A percentile compares a stretch with the other conserved stretches of the same genome.
Conservation (phyloP, 2,797 vertebrate genomes). For the Steatocranus sp. region DNA sequence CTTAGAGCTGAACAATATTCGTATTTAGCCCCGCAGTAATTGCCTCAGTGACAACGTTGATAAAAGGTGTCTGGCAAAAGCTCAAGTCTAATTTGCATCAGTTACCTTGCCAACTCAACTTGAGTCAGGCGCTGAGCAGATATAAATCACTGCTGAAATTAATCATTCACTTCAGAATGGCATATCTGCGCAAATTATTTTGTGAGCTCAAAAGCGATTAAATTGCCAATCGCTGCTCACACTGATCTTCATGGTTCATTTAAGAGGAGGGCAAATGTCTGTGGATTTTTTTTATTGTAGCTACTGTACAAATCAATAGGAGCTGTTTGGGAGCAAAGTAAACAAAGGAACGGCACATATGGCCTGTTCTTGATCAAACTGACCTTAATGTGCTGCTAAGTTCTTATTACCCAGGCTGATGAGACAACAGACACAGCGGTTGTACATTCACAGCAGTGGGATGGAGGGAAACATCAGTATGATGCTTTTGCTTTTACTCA, state of each 20-base stretch:
- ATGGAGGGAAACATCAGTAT: slow-evolving; percentile 34
- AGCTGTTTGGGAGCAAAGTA: slow-evolving; percentile 57
- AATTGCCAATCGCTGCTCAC: slow-evolving; percentile 43
- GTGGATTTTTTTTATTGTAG: slow-evolving; percentile 40
- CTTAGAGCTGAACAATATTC: slow-evolving; percentile 2
- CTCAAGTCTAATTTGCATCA: slow-evolving; percentile 64
- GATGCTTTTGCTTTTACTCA: slow-evolving; percentile 52
- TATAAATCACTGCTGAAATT: slow-evolving; percentile 55
- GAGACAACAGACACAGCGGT: slow-evolving; percentile 29
- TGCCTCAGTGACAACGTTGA: slow-evolving; percentile 52
- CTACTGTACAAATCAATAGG: slow-evolving; percentile 70
- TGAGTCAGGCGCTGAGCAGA: slow-evolving; percentile 23
- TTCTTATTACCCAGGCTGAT: slow-evolving; percentile 21
- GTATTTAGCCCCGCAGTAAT: slow-evolving; percentile 47
- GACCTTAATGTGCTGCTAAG: slow-evolving; percentile 41
- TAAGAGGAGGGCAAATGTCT: slow-evolving; percentile 66
- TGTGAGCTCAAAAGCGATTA: slow-evolving; percentile 60
- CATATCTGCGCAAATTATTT: slow-evolving; percentile 67
- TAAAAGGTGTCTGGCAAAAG: slow-evolving; percentile 54
- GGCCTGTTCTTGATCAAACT: slow-evolving; percentile 40
- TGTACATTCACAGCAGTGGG: background rate
- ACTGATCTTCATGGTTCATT: slow-evolving; percentile 67
- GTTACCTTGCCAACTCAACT: slow-evolving; percentile 55
- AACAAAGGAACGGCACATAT: slow-evolving; percentile 69
- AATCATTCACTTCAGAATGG: slow-evolving; percentile 59